phyloP scores from a whole-genome alignment of 37 sponge, comb jelly and placozoan species.

The Beroe ovata region DNA sequence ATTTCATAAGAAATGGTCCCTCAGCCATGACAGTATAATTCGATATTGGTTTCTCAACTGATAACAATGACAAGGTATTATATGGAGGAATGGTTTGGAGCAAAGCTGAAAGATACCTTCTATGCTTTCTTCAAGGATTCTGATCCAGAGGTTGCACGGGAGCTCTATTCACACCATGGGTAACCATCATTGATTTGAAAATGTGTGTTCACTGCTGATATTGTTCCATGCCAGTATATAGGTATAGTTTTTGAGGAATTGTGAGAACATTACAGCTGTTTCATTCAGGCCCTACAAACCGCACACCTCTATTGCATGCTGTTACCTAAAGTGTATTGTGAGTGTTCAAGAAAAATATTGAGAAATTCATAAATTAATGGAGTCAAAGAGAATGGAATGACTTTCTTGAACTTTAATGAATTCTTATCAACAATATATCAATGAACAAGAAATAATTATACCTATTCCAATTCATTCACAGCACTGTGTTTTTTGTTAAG shows the following conservation, averaged over 20 bases:
- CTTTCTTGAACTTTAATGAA: too few relatives aligned
- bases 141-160: not conserved
- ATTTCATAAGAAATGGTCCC: too few relatives aligned
- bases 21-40: too few relatives aligned
- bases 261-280: not conserved
- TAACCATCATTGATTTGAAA: not conserved
- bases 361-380: too few relatives aligned
- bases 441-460: too few relatives aligned
- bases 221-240: not conserved
- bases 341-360: not conserved
- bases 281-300: constrained; percentile 39
- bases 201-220: too few relatives aligned
- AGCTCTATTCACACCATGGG: not conserved
- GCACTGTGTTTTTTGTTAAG: too few relatives aligned
- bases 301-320: not conserved
- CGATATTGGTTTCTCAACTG: too few relatives aligned
- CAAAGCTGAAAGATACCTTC: not conserved
- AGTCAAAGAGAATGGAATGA: too few relatives aligned
- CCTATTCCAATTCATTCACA: too few relatives aligned
- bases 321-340: constrained; percentile 32
- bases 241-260: not conserved
- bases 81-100: not conserved
- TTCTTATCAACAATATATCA: not conserved
- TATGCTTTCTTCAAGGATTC: not conserved
- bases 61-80: too few relatives aligned